Evolutionary conservation across 1,140 invertebrate species (phyloP), one percentile per base, ranked within the genome.

Genomic region (Drosophila subobscura): DNA sequence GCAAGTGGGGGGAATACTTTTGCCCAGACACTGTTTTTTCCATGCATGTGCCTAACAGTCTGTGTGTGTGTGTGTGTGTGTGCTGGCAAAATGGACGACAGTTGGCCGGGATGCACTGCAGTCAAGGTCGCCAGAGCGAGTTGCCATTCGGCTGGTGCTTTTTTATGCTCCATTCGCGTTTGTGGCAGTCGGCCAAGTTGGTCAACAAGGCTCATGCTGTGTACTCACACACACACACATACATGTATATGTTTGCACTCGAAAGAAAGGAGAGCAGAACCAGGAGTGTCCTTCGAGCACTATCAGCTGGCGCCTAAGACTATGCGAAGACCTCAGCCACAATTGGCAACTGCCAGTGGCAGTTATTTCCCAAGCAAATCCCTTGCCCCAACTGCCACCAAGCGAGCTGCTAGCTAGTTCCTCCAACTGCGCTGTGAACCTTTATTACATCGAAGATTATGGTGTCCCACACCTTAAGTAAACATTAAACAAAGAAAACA

Each of bases 161-260:
- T 55, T 10, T 37, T 23, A 54, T 41, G 16, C 41, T 66, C 51
- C n/a, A n/a, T n/a, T 60, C 51, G 55, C 47, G 49, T 73, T 50
- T 44, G 54, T 80, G 78, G 72, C 78, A 72, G 42, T 33, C 46
- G 46, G 73, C 72, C 72, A 80, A 79, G 51, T 76, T 70, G 76
- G 63, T 52, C 68, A 78, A 55, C 55, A 55, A 37, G n/a, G 10
- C 60, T 52, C 29, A 29, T 37, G 29, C 8, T 10, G 29, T 3
- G 8, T 10, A 16, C 50, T 33, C 50, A 40, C 10, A n/a, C 3
- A 40, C 40, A 2, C 16, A 12, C 7, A 67, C 10, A 45, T 14
- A 16, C 1, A 8, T 46, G 44, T 5, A 45, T 45, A 33, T 33
- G 10, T 7, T 6, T 20, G 4, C 16, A 46, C 16, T 16, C 20